These are phyloP conservation scores for Anastatus disparis DNA, from an alignment of 1,140 invertebrate genomes.

Conservation along the genomic window DNA sequence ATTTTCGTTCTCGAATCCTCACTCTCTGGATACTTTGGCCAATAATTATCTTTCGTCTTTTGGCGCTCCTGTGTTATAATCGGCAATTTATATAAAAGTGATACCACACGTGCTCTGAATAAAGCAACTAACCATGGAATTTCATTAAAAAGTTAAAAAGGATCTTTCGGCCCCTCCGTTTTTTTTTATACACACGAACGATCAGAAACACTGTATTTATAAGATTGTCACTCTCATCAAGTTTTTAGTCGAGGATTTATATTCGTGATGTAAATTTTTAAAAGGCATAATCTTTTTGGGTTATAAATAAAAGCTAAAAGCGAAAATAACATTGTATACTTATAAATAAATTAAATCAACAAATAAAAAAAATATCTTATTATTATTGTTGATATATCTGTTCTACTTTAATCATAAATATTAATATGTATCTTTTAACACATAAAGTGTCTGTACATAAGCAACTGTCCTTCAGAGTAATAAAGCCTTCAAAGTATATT, in stretches of 20 bases:
- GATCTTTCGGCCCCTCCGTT: neutral
- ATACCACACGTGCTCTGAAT: conserved; percentile 6
- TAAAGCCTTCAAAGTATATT: too few species aligned
- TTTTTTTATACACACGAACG: conserved; percentile 4
- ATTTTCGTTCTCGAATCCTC: too few species aligned
- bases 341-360: too few species aligned
- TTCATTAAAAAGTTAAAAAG: conserved; percentile 11
- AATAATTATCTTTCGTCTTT: conserved; percentile 2
- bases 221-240: conserved; percentile 19
- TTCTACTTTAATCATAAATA: too few species aligned
- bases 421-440: too few species aligned
- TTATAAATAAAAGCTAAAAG: too few species aligned
- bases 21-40: neutral
- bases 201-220: neutral
- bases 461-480: too few species aligned
- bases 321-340: too few species aligned
- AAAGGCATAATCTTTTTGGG: neutral
- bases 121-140: neutral
- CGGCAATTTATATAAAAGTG: neutral
- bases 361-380: too few species aligned
- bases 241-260: neutral
- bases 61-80: neutral
- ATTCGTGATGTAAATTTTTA: neutral
- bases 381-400: too few species aligned
- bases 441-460: too few species aligned